Evolutionary conservation across 1,140 invertebrate species (phyloP).

Genomic region (Sminthurinus signatus): DNA sequence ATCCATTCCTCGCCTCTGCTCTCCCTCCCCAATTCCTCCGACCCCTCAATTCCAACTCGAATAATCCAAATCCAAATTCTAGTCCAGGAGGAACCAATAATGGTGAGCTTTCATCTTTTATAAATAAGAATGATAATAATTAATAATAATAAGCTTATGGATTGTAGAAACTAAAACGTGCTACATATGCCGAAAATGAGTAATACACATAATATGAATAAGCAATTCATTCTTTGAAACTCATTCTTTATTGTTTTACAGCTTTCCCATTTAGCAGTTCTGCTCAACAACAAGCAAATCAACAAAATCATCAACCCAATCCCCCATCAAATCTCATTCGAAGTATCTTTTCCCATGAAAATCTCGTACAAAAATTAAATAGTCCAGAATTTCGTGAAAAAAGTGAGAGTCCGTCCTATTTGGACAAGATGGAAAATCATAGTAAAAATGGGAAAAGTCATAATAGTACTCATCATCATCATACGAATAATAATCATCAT

Average conservation of each 20-base stretch:
- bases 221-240: too few relatives aligned
- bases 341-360: conserved; percentile 23
- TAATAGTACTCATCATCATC: not conserved
- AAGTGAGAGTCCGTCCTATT: conserved; percentile 2
- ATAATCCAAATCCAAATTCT: conserved; percentile 48
- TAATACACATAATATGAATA: too few relatives aligned
- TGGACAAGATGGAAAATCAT: too few relatives aligned
- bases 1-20: conserved; percentile 47
- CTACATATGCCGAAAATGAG: too few relatives aligned
- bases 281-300: conserved; percentile 13
- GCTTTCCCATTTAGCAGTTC: conserved; percentile 20
- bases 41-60: too few relatives aligned
- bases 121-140: not conserved
- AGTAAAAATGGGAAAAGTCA: not conserved
- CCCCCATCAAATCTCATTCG: not conserved
- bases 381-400: not conserved
- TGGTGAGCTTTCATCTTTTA: not conserved
- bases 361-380: conserved; percentile 9
- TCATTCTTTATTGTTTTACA: too few relatives aligned
- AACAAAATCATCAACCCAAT: conserved; percentile 5
- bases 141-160: not conserved
- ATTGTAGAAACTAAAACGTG: not conserved
- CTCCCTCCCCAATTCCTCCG: conserved; percentile 47
- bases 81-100: conserved; percentile 46
- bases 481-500: too few relatives aligned